These are phyloP conservation scores for Luscinia luscinia DNA, from an alignment of 2,797 vertebrate species.

Conservation along the genomic window DNA sequence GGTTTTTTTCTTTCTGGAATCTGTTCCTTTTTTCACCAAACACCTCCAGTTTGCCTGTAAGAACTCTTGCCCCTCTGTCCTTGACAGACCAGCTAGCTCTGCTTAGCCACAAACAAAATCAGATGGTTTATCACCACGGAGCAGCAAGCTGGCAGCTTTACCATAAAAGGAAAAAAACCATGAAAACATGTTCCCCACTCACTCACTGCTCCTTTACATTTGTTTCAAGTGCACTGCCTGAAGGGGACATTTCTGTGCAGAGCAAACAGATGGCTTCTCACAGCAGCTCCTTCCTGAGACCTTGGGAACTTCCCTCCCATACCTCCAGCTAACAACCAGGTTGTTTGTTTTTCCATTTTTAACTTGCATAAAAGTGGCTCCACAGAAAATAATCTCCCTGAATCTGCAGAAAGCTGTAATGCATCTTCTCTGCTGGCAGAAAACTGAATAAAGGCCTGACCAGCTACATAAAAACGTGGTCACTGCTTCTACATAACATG, in stretches of 20 bases:
- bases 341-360: slow-evolving; percentile 62
- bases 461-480: not conserved
- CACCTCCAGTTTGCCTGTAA: not conserved
- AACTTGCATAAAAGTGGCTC: slow-evolving; percentile 32
- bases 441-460: not conserved
- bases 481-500: not conserved
- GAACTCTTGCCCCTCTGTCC: not conserved
- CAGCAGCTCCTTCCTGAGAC: slow-evolving; percentile 17
- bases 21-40: not conserved
- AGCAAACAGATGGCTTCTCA: slow-evolving; percentile 21
- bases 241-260: slow-evolving; percentile 36
- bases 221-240: slow-evolving; percentile 30
- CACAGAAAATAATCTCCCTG: slow-evolving; percentile 28
- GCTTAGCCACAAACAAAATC: slow-evolving; percentile 71
- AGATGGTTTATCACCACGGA: slow-evolving; percentile 65
- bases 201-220: slow-evolving; percentile 59
- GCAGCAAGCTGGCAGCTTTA: slow-evolving; percentile 61
- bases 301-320: slow-evolving; percentile 45
- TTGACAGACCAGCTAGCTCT: slow-evolving; percentile 60
- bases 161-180: slow-evolving; percentile 80
- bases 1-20: not conserved
- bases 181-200: not conserved
- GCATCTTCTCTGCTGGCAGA: not conserved
- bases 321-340: slow-evolving; percentile 18
- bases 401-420: not conserved